A percentile compares a stretch with the other conserved stretches of the same genome.
These are phyloP conservation scores for Gymnoscelis rufifasciata DNA, from an alignment of 2,888 invertebrate genomes.

Conservation along the genomic window DNA sequence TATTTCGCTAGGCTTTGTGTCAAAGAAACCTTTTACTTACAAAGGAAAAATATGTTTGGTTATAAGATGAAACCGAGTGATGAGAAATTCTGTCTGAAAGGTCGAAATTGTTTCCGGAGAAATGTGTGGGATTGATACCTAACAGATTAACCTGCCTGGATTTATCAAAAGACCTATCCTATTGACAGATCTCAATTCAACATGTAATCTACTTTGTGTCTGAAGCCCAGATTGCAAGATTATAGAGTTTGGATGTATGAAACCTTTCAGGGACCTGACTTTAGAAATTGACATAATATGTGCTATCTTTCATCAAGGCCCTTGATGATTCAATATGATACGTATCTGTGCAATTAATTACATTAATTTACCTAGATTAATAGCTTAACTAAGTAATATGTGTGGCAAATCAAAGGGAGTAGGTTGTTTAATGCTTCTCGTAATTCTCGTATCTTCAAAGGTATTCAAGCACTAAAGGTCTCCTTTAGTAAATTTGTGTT, in stretches of 20 bases:
- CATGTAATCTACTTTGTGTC: background rate
- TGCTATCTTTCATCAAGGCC: background rate
- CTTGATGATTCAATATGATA: background rate
- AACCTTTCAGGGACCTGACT: background rate
- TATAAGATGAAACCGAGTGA: conserved; percentile 2
- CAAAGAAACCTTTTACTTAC: conserved; percentile 6
- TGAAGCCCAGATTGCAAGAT: background rate
- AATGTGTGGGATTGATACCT: conserved; percentile 2
- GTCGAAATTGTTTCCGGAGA: conserved; percentile 13
- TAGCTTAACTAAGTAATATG: too few species aligned
- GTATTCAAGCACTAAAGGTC: too few species aligned
- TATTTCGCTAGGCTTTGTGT: conserved; percentile 12
- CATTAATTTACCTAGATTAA: too few species aligned
- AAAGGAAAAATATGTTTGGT: background rate
- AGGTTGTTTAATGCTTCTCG: too few species aligned
- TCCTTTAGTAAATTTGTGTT: too few species aligned
- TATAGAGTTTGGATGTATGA: background rate
- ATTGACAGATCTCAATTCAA: background rate
- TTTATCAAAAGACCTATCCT: background rate
- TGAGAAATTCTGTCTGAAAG: conserved; percentile 5
- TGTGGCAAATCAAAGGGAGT: too few species aligned
- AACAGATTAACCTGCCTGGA: background rate
- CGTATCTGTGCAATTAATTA: background rate
- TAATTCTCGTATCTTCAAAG: too few species aligned
- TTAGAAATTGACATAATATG: background rate